These are phyloP conservation scores for Pleuronectes platessa DNA, from an alignment of 2,113 vertebrate genomes.

Conservation along the genomic window DNA sequence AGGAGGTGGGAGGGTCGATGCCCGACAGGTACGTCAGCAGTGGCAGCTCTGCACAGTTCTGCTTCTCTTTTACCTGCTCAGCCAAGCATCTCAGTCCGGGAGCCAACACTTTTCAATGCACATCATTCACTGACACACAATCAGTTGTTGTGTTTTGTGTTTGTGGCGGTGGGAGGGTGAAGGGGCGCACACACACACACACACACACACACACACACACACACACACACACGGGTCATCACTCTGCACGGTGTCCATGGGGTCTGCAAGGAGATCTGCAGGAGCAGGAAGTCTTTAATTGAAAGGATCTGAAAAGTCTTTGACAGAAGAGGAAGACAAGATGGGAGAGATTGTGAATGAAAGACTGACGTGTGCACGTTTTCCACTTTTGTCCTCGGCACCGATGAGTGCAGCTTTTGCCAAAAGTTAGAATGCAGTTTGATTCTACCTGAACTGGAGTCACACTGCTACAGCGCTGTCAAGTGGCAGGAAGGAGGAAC, in stretches of 20 bases:
- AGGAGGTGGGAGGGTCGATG: slow-evolving; percentile 47
- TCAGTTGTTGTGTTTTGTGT: slow-evolving; percentile 26
- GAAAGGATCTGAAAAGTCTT: slow-evolving; percentile 68
- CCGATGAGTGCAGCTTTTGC: not conserved
- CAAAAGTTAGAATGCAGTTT: not conserved
- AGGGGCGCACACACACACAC: too few species aligned
- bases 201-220: not conserved
- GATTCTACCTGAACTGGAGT: not conserved
- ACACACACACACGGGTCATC: slow-evolving; percentile 51
- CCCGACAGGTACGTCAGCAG: slow-evolving; percentile 40
- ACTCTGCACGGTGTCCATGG: slow-evolving; percentile 66
- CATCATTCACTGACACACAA: slow-evolving; percentile 49
- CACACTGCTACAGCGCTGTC: slow-evolving; percentile 36
- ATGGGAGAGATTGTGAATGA: slow-evolving; percentile 18
- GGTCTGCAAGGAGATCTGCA: slow-evolving; percentile 69
- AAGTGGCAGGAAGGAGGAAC: slow-evolving; percentile 39
- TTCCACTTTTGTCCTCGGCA: not conserved
- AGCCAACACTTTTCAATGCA: slow-evolving; percentile 53
- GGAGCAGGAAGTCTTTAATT: slow-evolving; percentile 73
- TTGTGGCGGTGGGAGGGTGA: not conserved
- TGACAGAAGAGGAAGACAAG: slow-evolving; percentile 41
- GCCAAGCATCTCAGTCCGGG: slow-evolving; percentile 50
- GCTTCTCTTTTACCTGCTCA: slow-evolving; percentile 34
- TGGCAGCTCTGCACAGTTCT: slow-evolving; percentile 33
- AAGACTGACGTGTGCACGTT: not conserved